Base-by-base conservation (phyloP, 2,888 invertebrate genomes). In the Ennomos erosarius region DNA sequence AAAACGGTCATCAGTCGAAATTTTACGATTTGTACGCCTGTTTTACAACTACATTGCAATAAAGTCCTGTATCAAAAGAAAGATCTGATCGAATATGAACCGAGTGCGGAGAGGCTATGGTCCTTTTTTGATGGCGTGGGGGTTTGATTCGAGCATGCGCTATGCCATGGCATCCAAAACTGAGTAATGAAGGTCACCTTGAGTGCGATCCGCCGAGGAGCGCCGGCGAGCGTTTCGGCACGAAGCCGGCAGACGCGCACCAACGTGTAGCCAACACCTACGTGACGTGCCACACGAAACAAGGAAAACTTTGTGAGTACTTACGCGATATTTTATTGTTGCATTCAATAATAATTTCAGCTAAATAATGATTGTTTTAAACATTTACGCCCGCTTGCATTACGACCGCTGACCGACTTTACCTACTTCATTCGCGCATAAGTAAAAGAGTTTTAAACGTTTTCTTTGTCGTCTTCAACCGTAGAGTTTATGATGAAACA, bases 171-270 rank as follows among this genome's bases (percentile, higher is more conserved):
- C 78, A 72, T 81, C 81, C 81, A 79, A 85, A 85, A 81, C 71
- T 74, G 75, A 71, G 62, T 71, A 73, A 71, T 83, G 84, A 88
- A 90, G 90, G 90, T 90, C 87, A 90, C 90, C 90, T 90, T 89
- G 84, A 80, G 65, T 69, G 61, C 54, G 51, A 60, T 56, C 56
- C 67, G 62, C 51, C 58, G 69, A 61, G 70, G 65, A 65, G 65
- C 65, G 69, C 58, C 40, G 54, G 38, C 57, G 57, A 51, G 59
- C 59, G 64, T 61, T 49, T 47, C 64, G 62, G 54, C 50, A 39
- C 38, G 54, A 59, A 55, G 50, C 62, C 64, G 62, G 49, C 68
- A 65, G 58, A 68, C 66, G 59, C 62, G 62, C 65, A 48, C 49
- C 67, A 52, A 13, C 64, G 57, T 39, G 62, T 60, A 49, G 54